These are phyloP conservation scores for Monodelphis domestica DNA, from an alignment of 2,797 vertebrate species.

Conservation along the genomic window DNA sequence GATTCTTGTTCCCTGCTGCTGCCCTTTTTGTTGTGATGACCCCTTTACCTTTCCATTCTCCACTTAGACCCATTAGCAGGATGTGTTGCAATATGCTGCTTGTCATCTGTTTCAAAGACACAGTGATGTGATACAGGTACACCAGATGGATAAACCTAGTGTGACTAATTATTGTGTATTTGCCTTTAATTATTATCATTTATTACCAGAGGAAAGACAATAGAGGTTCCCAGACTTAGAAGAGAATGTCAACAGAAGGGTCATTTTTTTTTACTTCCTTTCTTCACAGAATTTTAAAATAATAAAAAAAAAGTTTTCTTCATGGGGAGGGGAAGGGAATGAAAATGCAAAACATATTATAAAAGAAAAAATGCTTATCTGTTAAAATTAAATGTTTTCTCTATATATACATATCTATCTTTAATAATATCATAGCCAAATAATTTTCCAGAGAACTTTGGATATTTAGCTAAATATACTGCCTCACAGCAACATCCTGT, in stretches of 20 bases:
- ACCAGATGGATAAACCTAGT: slow-evolving; percentile 94
- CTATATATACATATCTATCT: not conserved
- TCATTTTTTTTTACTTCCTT: slow-evolving; percentile 63
- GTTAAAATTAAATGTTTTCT: slow-evolving; percentile 6
- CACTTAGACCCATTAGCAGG: slow-evolving; percentile 85
- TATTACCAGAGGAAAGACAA: slow-evolving; percentile 92
- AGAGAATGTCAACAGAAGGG: slow-evolving; percentile 84
- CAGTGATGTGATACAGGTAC: slow-evolving; percentile 89
- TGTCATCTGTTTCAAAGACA: slow-evolving; percentile 90
- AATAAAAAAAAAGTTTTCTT: slow-evolving; percentile 70
- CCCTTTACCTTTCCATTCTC: slow-evolving; percentile 81
- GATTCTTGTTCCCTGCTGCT: slow-evolving; percentile 54
- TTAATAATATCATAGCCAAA: slow-evolving; percentile 3
- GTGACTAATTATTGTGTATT: slow-evolving; percentile 95
- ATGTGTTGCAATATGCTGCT: slow-evolving; percentile 87
- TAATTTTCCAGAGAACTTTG: slow-evolving; percentile 13
- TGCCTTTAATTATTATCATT: slow-evolving; percentile 95
- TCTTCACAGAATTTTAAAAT: slow-evolving; percentile 44
- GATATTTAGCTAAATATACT: not conserved
- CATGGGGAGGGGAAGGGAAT: slow-evolving; percentile 47
- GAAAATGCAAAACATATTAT: rapidly evolving
- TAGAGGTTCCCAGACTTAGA: slow-evolving; percentile 87
- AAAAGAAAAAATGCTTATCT: not conserved
- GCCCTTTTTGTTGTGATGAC: slow-evolving; percentile 77
- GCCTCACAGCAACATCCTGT: not conserved